phyloP scores from a whole-genome alignment of 1,140 invertebrate species.

The Carposina sasakii region DNA sequence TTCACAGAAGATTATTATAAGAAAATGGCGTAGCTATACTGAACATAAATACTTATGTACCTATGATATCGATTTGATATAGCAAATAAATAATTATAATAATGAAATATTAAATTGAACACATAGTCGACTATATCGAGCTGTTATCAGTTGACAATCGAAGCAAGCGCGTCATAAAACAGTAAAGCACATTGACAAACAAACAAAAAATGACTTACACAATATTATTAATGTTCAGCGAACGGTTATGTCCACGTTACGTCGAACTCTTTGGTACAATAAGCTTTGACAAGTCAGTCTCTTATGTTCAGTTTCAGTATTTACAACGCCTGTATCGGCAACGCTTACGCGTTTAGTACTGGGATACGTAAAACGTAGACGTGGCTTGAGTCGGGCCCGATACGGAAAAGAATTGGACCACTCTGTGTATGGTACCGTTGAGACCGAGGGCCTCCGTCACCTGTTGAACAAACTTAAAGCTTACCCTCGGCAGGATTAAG shows the following conservation, averaged over 20 bases:
- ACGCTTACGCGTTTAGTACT: constrained; percentile 61
- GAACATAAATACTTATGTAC: no score
- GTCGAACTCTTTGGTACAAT: constrained; percentile 60
- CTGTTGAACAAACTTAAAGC: constrained; percentile 72
- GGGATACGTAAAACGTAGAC: constrained; percentile 76
- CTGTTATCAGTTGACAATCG: no score
- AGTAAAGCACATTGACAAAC: constrained; percentile 69
- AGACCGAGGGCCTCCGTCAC: constrained; percentile 73
- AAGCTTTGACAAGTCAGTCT: constrained; percentile 68
- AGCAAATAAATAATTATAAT: no score
- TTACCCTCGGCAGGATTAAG: no score
- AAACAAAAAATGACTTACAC: constrained; percentile 72
- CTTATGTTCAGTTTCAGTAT: constrained; percentile 62
- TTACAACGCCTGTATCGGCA: constrained; percentile 54
- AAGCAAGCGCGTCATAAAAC: constrained; percentile 64
- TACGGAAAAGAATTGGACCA: constrained; percentile 75
- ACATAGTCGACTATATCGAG: no score
- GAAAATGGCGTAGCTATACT: no score
- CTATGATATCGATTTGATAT: no score
- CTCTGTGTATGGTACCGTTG: constrained; percentile 74
- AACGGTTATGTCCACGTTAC: constrained; percentile 57
- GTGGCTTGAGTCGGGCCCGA: constrained; percentile 73
- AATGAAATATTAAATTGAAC: no score
- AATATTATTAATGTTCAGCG: constrained; percentile 61
- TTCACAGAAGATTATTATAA: no score